These are phyloP conservation scores for Girardinichthys multiradiatus DNA, from an alignment of 2,113 vertebrate species.

Conservation along the genomic window DNA sequence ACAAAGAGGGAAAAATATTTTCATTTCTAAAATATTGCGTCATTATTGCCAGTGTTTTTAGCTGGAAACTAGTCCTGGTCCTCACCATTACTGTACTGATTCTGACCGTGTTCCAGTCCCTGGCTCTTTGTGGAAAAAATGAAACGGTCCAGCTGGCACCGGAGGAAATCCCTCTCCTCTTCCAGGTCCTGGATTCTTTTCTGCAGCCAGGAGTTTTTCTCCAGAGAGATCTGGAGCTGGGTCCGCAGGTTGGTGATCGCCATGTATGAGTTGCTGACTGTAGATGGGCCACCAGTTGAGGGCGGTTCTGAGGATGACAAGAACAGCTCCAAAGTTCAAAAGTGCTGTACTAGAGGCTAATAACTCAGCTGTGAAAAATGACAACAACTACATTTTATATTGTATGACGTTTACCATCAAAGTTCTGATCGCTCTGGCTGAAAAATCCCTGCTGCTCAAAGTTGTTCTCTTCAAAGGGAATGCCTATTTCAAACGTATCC, in stretches of 20 bases:
- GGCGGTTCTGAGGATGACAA: conserved; percentile 54
- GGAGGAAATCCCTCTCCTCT: conserved; percentile 89
- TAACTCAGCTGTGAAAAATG: not conserved
- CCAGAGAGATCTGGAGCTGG: conserved; percentile 90
- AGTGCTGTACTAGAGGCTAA: not conserved
- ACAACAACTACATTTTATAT: not conserved
- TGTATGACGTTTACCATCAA: conserved; percentile 78
- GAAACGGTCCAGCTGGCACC: conserved; percentile 90
- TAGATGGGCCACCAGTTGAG: conserved; percentile 65
- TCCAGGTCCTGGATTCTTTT: conserved; percentile 91
- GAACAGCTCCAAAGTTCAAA: not conserved
- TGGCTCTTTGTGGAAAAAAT: conserved; percentile 86
- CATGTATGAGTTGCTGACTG: conserved; percentile 79
- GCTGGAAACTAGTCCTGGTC: conserved; percentile 9
- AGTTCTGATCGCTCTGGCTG: conserved; percentile 80
- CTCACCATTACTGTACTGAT: conserved; percentile 78
- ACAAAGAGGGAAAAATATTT: conserved; percentile 1
- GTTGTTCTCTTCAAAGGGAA: conserved; percentile 85
- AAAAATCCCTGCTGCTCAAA: conserved; percentile 84
- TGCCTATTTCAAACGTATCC: conserved; percentile 82
- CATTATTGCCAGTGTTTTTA: not conserved
- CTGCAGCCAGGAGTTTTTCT: conserved; percentile 91
- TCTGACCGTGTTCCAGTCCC: conserved; percentile 65
- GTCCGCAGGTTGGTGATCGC: conserved; percentile 85
- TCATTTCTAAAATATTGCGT: not conserved